Conservation (phyloP, 2,113 vertebrate species). For the Phyllostomus discolor region DNA sequence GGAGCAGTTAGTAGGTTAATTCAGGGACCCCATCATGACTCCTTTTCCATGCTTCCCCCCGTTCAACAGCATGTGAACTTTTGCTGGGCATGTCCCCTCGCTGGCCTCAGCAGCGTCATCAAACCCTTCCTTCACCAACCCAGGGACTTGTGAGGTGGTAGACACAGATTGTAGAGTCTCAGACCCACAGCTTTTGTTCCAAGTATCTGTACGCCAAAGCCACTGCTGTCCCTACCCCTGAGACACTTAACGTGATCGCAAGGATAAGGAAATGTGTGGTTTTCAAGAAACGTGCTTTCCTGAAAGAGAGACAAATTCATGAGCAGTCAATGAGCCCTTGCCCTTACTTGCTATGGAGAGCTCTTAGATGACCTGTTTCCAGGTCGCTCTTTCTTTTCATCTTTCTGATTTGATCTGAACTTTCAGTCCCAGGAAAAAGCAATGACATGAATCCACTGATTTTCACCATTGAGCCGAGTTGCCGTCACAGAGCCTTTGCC, state of each 20-base stretch:
- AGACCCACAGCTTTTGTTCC: not conserved
- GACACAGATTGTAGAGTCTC: not conserved
- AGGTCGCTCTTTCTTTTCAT: not conserved
- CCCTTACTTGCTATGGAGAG: not conserved
- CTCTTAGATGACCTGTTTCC: not conserved
- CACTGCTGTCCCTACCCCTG: not conserved
- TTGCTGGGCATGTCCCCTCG: not conserved
- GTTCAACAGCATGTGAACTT: not conserved
- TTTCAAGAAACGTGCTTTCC: not conserved
- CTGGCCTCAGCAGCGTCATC: not conserved
- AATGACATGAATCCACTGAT: not conserved
- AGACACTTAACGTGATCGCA: not conserved
- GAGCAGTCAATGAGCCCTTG: not conserved
- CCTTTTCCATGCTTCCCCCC: not conserved
- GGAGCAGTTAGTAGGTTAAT: not conserved
- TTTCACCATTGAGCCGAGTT: not conserved
- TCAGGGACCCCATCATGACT: not conserved
- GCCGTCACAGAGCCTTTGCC: not conserved
- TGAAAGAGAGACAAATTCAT: not conserved
- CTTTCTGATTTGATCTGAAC: not conserved
- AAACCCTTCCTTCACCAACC: not conserved
- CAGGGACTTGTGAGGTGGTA: accelerated
- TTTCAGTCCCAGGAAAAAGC: not conserved
- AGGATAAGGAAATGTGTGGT: not conserved
- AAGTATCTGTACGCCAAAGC: not conserved